These are phyloP conservation scores for Chymomyza costata DNA, from an alignment of 1,140 invertebrate genomes.

Conservation along the genomic window DNA sequence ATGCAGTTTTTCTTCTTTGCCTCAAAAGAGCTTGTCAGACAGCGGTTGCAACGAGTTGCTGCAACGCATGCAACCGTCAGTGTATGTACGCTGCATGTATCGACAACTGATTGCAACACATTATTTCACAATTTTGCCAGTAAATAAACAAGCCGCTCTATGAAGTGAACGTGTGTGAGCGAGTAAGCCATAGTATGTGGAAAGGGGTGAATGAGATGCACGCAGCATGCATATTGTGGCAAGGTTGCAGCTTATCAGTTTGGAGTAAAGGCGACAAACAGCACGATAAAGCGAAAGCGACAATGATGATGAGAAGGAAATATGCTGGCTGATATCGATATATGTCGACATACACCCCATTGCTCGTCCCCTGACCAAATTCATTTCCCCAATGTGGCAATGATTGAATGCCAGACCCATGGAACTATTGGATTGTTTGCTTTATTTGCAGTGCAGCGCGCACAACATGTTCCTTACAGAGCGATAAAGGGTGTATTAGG, in stretches of 20 bases:
- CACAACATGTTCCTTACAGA: too few relatives aligned
- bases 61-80: too few relatives aligned
- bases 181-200: too few relatives aligned
- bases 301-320: constrained; percentile 5
- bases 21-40: too few relatives aligned
- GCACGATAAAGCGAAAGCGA: constrained; percentile 34
- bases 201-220: constrained; percentile 1
- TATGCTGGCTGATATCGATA: constrained; percentile 17
- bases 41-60: neutral
- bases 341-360: too few relatives aligned
- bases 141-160: constrained; percentile 53
- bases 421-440: constrained; percentile 56
- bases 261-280: constrained; percentile 49
- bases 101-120: constrained; percentile 67
- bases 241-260: constrained; percentile 32
- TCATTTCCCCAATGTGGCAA: too few relatives aligned
- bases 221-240: constrained; percentile 32
- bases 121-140: constrained; percentile 70
- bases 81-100: constrained; percentile 30
- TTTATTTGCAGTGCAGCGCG: constrained; percentile 10
- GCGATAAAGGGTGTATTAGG: too few relatives aligned
- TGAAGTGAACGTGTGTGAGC: too few relatives aligned
- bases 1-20: constrained; percentile 36
- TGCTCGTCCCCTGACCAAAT: too few relatives aligned
- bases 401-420: too few relatives aligned